phyloP scores from a whole-genome alignment of 2,888 invertebrate genomes.

The Bedellia somnulentella region DNA sequence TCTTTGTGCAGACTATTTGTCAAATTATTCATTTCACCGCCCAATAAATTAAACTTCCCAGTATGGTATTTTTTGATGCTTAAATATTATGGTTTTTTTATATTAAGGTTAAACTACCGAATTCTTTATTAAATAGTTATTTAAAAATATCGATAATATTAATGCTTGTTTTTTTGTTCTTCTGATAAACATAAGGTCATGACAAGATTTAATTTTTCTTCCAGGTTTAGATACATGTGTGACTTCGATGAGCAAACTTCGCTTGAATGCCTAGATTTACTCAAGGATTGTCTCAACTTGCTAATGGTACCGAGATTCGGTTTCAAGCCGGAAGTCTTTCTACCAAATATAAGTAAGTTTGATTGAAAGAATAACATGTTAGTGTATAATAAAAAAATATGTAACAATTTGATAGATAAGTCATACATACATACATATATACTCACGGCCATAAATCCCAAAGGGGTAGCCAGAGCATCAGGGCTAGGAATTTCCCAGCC shows the following conservation, averaged over 20 bases:
- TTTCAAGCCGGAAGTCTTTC: constrained; percentile 23
- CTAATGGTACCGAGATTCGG: constrained; percentile 24
- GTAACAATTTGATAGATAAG: background rate
- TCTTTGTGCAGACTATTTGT: too few relatives aligned
- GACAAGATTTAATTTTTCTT: too few relatives aligned
- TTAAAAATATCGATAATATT: background rate
- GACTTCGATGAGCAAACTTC: constrained; percentile 61
- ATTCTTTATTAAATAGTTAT: background rate
- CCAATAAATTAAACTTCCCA: too few relatives aligned
- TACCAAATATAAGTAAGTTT: constrained; percentile 27
- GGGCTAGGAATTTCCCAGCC: too few relatives aligned
- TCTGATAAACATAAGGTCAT: too few relatives aligned
- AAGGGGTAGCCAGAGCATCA: background rate
- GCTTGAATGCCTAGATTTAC: constrained; percentile 61
- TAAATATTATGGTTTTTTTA: too few relatives aligned
- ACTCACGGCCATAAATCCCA: background rate
- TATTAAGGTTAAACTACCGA: too few relatives aligned
- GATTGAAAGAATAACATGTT: background rate
- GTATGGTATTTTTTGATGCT: too few relatives aligned
- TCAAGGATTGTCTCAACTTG: constrained; percentile 36
- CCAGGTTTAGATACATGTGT: constrained; percentile 52
- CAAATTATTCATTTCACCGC: too few relatives aligned
- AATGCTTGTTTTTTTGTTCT: too few relatives aligned
- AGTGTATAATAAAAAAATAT: too few relatives aligned
- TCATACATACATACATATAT: background rate